These are phyloP conservation scores for Columba livia DNA, from an alignment of 2,113 vertebrate genomes.

Conservation along the genomic window DNA sequence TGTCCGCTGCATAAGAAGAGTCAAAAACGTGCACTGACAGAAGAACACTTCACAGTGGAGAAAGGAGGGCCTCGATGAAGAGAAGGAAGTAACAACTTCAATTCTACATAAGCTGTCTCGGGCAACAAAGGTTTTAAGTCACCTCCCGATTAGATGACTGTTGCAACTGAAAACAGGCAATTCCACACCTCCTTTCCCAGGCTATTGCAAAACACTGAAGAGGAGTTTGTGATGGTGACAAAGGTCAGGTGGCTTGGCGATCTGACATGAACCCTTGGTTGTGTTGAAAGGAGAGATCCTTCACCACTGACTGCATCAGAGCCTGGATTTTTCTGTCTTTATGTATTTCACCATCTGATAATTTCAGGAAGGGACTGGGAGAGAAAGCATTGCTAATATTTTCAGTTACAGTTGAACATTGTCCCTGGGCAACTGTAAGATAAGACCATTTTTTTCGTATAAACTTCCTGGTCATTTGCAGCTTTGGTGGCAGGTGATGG, in stretches of 20 bases:
- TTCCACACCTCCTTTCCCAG: background rate
- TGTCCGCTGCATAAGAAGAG: rapidly evolving
- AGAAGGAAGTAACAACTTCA: background rate
- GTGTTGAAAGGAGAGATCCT: background rate
- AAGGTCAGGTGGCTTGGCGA: background rate
- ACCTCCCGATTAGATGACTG: background rate
- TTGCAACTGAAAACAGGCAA: constrained; percentile 1
- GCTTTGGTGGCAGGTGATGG: background rate
- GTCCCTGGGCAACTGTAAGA: background rate
- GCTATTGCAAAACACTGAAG: background rate
- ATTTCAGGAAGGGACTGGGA: background rate
- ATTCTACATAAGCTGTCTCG: background rate
- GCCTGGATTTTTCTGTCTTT: background rate
- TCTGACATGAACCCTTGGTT: rapidly evolving
- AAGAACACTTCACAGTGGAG: background rate
- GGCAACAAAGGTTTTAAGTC: background rate
- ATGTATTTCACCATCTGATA: background rate
- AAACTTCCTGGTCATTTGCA: background rate
- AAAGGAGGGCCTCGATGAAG: background rate
- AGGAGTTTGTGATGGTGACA: background rate
- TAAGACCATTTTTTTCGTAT: background rate
- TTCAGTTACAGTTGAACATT: background rate
- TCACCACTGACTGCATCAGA: rapidly evolving
- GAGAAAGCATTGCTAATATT: background rate
- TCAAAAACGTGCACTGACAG: rapidly evolving